phyloP scores from a whole-genome alignment of 2,888 invertebrate species.

The Drosophila parthenogenetica region DNA sequence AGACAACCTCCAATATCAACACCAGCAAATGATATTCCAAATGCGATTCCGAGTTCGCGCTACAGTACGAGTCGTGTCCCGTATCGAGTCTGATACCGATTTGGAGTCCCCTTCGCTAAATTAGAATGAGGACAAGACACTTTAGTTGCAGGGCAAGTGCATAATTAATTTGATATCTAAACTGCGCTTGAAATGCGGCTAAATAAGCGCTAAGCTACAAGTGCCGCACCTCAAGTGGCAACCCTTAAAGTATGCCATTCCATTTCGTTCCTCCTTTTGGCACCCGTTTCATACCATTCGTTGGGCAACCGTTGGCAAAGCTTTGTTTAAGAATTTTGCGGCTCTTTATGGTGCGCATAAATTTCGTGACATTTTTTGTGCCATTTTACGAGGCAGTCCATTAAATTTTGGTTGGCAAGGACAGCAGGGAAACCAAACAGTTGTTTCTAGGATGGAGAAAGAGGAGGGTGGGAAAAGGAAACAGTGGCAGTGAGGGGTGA shows the following conservation, averaged over 20 bases:
- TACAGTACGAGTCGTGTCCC: neutral
- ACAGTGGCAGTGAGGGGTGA: neutral
- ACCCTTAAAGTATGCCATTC: conserved; percentile 22
- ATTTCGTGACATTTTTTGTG: conserved; percentile 74
- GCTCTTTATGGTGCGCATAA: conserved; percentile 70
- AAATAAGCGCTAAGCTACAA: conserved; percentile 46
- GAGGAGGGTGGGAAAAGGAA: neutral
- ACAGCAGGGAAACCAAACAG: neutral
- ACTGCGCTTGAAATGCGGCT: conserved; percentile 52
- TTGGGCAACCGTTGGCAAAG: conserved; percentile 47
- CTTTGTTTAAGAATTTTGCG: conserved; percentile 59
- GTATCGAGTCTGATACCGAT: neutral
- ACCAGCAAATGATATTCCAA: neutral
- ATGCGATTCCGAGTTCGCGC: neutral
- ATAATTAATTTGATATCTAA: conserved; percentile 72
- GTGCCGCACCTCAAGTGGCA: conserved; percentile 44
- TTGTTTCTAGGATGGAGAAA: too few relatives aligned
- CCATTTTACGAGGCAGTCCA: conserved; percentile 76
- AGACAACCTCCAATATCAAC: conserved; percentile 39
- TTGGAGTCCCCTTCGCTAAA: neutral
- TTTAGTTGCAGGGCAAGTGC: conserved; percentile 47
- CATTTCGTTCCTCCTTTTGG: neutral
- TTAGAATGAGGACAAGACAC: conserved; percentile 11
- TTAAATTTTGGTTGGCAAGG: conserved; percentile 59
- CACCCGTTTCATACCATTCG: conserved; percentile 8